Evolutionary conservation across 2,888 invertebrate species (phyloP), one percentile per base, ranked within the genome.

Genomic region (Neelides folsomi): DNA sequence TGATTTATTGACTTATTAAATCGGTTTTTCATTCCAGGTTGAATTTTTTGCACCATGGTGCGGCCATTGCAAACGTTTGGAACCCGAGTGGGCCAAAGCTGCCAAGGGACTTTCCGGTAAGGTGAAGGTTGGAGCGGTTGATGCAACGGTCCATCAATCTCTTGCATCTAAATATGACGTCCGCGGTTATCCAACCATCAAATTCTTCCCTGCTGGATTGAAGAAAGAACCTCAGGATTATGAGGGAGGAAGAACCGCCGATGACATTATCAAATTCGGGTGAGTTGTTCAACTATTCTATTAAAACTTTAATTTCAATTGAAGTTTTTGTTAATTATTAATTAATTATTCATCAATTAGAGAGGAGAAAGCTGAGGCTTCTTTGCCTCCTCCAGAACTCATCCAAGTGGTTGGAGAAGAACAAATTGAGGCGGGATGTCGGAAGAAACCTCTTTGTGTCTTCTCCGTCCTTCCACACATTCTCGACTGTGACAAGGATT

Each of bases 21-120:
- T 10, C 9, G 13, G 13, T 41, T 41, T 10, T 41, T 10, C 13
- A 13, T 9, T n/a, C 10, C 15, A n/a, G n/a, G n/a, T n/a, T 3
- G 27, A 27, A 72, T 97, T 97, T 77, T 95, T 81, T 71, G 95
- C 95, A 8, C 88, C 88, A 0, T 93, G 93, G 86, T 74, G 74
- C 64, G 73, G 93, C 5, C 93, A 94, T 71, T 94, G 94, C 74
- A 95, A 97, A 74, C 92, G 84, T 69, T 75, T 98, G 49, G 95
- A 86, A 50, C 97, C 97, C 0, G 87, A 94, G 61, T 98, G 95
- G 95, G 86, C 86, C 10, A 81, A 84, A 68, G 98, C 98, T 1
- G 97, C 98, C 15, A 75, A 82, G 4, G 85, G 94, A 69, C 79
- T 98, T 16, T 94, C 92, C 74, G 97, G 95, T 66, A 95, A 95